phyloP scores from a whole-genome alignment of 2,888 invertebrate species.

The Phalangium opilio region DNA sequence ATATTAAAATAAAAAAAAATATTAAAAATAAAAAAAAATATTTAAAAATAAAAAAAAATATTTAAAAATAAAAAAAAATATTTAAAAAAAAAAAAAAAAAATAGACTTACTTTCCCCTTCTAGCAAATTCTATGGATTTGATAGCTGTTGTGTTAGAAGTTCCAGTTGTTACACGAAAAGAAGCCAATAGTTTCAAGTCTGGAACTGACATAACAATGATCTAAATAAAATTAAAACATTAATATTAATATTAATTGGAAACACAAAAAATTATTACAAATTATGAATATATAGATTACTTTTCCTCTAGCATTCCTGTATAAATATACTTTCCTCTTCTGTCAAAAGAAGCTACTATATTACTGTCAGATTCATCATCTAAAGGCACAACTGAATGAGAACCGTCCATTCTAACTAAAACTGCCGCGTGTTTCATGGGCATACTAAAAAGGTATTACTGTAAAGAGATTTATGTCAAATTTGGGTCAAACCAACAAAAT shows the following conservation, averaged over 20 bases:
- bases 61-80: no score
- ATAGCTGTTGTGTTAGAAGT: slow-evolving; percentile 89
- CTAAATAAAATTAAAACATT: slow-evolving; percentile 3
- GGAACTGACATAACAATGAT: slow-evolving; percentile 30
- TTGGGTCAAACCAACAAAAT: no score
- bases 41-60: no score
- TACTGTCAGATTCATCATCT: slow-evolving; percentile 88
- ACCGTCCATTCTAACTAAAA: slow-evolving; percentile 71
- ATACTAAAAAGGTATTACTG: slow-evolving; percentile 55
- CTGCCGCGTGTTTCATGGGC: slow-evolving; percentile 89
- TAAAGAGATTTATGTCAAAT: no score
- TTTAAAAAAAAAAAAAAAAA: no score
- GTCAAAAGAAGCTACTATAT: slow-evolving; percentile 95
- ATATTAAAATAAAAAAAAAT: no score
- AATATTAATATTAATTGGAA: slow-evolving; percentile 2
- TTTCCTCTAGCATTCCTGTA: slow-evolving; percentile 90
- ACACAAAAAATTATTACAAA: background rate
- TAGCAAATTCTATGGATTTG: slow-evolving; percentile 88
- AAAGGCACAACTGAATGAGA: slow-evolving; percentile 71
- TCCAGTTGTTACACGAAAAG: slow-evolving; percentile 82
- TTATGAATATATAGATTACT: no score
- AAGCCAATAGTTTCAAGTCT: slow-evolving; percentile 62
- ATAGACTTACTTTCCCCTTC: slow-evolving; percentile 71
- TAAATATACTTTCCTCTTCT: slow-evolving; percentile 82
- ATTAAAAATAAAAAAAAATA: no score